phyloP scores from a whole-genome alignment of 2,888 invertebrate species.

The Marronus borbonicus region DNA sequence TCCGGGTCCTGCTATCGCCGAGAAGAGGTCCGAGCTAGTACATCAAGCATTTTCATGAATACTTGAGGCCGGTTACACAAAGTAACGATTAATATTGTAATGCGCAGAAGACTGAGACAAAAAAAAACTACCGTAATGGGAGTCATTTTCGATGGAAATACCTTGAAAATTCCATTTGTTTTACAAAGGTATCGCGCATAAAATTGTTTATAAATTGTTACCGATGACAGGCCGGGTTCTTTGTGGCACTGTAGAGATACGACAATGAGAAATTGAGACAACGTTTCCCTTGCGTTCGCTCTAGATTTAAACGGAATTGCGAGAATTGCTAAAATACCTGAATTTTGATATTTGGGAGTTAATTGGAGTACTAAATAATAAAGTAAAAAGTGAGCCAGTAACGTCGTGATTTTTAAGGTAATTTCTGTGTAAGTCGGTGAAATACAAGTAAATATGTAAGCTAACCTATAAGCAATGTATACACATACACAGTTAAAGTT shows the following conservation, averaged over 20 bases:
- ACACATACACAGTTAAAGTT: too few relatives aligned
- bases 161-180: background rate
- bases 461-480: too few relatives aligned
- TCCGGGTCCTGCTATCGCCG: conserved; percentile 21
- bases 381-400: too few relatives aligned
- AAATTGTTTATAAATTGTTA: conserved; percentile 30
- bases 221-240: background rate
- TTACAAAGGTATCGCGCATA: background rate
- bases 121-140: background rate
- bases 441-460: too few relatives aligned
- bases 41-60: conserved; percentile 57
- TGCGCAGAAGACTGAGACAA: conserved; percentile 18
- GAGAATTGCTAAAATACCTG: too few relatives aligned
- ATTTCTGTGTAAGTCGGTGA: too few relatives aligned
- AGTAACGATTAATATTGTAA: conserved; percentile 59
- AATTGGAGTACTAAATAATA: too few relatives aligned
- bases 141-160: background rate
- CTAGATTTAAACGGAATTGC: background rate
- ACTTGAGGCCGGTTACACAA: conserved; percentile 59
- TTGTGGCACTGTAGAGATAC: background rate
- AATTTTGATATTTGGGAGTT: too few relatives aligned
- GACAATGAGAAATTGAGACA: background rate
- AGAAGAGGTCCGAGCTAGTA: conserved; percentile 21
- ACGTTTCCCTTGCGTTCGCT: background rate
- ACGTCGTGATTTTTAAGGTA: too few relatives aligned